These are phyloP conservation scores for Papilio elwesi DNA, from an alignment of 2,888 invertebrate species.

Conservation along the genomic window DNA sequence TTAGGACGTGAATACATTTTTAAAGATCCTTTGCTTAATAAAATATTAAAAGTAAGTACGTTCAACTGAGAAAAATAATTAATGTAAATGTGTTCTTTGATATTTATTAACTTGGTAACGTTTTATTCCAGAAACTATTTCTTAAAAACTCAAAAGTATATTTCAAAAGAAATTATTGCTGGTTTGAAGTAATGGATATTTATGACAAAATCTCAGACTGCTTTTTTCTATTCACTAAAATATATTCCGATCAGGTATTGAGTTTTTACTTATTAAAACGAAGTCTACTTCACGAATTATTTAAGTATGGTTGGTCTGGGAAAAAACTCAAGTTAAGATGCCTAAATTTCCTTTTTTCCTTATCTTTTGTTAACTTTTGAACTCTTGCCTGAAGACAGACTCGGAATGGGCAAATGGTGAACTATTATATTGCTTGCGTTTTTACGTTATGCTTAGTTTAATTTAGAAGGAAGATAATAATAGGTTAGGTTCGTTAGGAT, in stretches of 20 bases:
- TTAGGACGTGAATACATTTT: slow-evolving; percentile 45
- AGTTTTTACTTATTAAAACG: neutral
- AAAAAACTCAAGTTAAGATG: too few relatives aligned
- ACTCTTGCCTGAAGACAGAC: too few relatives aligned
- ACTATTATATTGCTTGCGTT: too few relatives aligned
- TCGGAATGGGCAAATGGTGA: too few relatives aligned
- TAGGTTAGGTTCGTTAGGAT: too few relatives aligned
- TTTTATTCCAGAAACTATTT: slow-evolving; percentile 49
- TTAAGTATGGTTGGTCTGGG: too few relatives aligned
- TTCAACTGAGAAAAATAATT: slow-evolving; percentile 1
- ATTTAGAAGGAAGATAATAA: too few relatives aligned
- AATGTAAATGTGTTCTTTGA: neutral
- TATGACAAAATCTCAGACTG: slow-evolving; percentile 68
- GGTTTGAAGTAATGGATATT: slow-evolving; percentile 71
- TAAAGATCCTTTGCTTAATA: slow-evolving; percentile 46
- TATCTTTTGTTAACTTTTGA: too few relatives aligned
- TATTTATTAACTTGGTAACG: neutral
- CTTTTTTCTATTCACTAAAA: slow-evolving; percentile 61
- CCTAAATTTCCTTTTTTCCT: too few relatives aligned
- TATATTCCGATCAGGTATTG: slow-evolving; percentile 64
- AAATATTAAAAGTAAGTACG: slow-evolving; percentile 52
- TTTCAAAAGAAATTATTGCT: slow-evolving; percentile 52
- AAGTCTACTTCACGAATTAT: too few relatives aligned
- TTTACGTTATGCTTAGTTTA: too few relatives aligned
- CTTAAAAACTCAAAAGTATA: slow-evolving; percentile 46